phyloP scores from a whole-genome alignment of 2,113 vertebrate species.

The Aix galericulata region DNA sequence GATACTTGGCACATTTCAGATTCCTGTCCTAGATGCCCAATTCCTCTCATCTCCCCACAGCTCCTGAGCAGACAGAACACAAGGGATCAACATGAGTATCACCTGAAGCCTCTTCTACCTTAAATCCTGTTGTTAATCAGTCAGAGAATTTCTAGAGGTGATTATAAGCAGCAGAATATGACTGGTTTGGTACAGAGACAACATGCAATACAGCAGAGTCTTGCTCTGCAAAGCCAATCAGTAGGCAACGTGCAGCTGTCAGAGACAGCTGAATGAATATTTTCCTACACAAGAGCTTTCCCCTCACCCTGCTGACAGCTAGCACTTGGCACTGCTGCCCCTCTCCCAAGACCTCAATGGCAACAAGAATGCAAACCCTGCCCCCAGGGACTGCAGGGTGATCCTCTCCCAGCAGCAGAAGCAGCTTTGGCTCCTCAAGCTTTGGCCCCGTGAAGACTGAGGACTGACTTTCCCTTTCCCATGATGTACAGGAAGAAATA shows the following conservation, averaged over 20 bases:
- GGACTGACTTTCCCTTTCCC: not conserved
- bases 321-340: not conserved
- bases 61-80: not conserved
- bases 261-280: slow-evolving; percentile 51
- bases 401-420: not conserved
- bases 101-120: not conserved
- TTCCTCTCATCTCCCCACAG: not conserved
- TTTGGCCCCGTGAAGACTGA: not conserved
- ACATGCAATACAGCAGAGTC: not conserved
- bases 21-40: slow-evolving; percentile 2
- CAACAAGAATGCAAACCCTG: not conserved
- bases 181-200: not conserved
- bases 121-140: not conserved
- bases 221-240: not conserved
- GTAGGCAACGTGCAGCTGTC: slow-evolving; percentile 27
- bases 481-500: not conserved
- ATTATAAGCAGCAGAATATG: not conserved
- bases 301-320: not conserved
- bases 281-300: not conserved
- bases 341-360: not conserved
- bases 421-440: not conserved
- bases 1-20: not conserved
- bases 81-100: not conserved
- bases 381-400: not conserved
- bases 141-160: not conserved